Conservation (phyloP, 2,113 vertebrate genomes). For the Neolamprologus tretocephalus region DNA sequence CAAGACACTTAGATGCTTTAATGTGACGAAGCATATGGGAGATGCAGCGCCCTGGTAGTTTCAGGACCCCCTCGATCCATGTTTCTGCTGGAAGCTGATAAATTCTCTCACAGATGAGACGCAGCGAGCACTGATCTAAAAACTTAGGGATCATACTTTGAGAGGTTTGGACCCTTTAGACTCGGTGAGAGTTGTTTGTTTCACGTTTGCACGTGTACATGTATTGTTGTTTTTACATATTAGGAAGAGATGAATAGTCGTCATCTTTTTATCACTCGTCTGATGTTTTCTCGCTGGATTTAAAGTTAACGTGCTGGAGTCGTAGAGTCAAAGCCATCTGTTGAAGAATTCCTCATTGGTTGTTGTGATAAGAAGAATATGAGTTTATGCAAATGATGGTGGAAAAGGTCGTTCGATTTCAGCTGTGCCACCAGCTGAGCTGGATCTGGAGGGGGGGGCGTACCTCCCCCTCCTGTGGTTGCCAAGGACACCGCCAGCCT, state of each 20-base stretch:
- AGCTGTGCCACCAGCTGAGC: conserved; percentile 21
- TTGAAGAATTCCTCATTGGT: not conserved
- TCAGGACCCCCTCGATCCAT: not conserved
- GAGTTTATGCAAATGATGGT: conserved; percentile 31
- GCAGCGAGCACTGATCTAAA: not conserved
- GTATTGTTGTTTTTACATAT: not conserved
- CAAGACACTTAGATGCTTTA: not conserved
- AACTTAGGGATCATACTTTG: not conserved
- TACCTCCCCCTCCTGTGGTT: not conserved
- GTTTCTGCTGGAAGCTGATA: not conserved
- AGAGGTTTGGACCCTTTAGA: not conserved
- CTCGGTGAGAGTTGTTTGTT: not conserved
- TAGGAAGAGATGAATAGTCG: not conserved
- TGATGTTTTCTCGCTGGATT: not conserved
- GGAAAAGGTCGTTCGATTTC: conserved; percentile 37
- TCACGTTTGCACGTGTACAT: not conserved
- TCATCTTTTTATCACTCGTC: not conserved
- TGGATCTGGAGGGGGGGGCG: not conserved
- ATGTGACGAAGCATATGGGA: not conserved
- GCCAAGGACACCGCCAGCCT: conserved; percentile 52
- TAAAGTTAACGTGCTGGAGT: not conserved
- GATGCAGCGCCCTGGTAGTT: not conserved
- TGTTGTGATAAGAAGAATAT: not conserved
- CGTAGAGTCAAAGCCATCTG: not conserved
- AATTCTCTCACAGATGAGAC: not conserved